Percentiles rank a stretch among this genome's conserved stretches.
Conservation (phyloP, 1,140 invertebrate species). For the Manduca sexta region DNA sequence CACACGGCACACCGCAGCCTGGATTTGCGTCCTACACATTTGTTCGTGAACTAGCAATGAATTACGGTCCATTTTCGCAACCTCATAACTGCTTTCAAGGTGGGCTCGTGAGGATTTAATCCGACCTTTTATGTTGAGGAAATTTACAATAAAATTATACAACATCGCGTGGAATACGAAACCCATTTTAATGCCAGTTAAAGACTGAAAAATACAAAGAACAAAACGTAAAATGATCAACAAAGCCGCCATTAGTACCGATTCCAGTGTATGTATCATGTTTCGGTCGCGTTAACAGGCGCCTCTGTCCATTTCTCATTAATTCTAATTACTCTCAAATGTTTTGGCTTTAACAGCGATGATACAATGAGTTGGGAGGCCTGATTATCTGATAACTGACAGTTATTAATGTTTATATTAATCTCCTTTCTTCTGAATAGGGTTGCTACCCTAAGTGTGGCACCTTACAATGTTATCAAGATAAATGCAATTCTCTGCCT, state of each 20-base stretch:
- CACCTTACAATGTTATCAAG: no score
- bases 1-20: no score
- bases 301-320: conserved; percentile 54
- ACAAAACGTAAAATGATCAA: neutral
- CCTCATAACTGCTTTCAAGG: conserved; percentile 29
- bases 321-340: conserved; percentile 59
- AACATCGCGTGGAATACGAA: neutral
- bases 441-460: no score
- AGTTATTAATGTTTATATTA: no score
- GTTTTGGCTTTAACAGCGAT: conserved; percentile 38
- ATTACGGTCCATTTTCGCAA: conserved; percentile 34
- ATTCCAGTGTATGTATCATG: conserved; percentile 31
- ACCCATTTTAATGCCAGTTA: neutral
- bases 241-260: conserved; percentile 6
- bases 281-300: conserved; percentile 43
- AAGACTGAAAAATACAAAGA: neutral
- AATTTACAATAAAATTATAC: no score
- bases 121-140: conserved; percentile 7
- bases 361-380: conserved; percentile 7
- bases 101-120: conserved; percentile 23
- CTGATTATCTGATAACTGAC: no score
- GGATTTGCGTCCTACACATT: conserved; percentile 34
- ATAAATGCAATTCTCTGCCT: no score
- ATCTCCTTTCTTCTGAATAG: no score
- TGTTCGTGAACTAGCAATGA: conserved; percentile 33